phyloP scores from a whole-genome alignment of 2,113 vertebrate genomes.

The Oreochromis tanganicae region DNA sequence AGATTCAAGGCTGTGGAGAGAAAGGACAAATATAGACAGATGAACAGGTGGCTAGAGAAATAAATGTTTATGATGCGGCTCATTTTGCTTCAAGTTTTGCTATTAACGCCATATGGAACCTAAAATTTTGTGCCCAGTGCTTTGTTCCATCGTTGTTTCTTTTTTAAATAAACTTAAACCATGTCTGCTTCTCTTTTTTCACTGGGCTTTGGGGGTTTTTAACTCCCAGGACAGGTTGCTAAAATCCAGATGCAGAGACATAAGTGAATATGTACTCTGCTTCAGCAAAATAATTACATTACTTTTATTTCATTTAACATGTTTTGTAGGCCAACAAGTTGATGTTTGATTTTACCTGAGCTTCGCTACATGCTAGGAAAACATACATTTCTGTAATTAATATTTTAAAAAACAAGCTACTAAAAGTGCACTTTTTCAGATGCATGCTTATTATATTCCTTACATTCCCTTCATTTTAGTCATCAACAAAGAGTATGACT shows the following conservation, averaged over 20 bases:
- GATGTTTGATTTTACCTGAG: neutral
- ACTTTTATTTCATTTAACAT: neutral
- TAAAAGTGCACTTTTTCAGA: neutral
- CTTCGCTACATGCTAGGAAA: neutral
- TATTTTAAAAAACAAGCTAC: neutral
- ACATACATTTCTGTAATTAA: neutral
- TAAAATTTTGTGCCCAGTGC: neutral
- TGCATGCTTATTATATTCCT: neutral
- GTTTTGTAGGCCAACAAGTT: neutral
- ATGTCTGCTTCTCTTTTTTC: neutral
- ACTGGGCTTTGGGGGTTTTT: rapidly evolving
- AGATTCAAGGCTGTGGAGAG: neutral
- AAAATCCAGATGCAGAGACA: neutral
- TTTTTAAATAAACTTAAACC: neutral
- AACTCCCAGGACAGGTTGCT: neutral
- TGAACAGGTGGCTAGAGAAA: constrained; percentile 12
- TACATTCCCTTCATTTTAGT: neutral
- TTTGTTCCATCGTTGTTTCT: neutral
- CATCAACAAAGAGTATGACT: neutral
- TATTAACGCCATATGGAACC: constrained; percentile 19
- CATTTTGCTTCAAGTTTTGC: constrained; percentile 20
- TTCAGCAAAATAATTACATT: neutral
- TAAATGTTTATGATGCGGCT: constrained; percentile 19
- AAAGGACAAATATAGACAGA: neutral
- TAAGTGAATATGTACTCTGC: neutral